Conservation (phyloP, 2,888 invertebrate genomes). For the Dicycla oo region DNA sequence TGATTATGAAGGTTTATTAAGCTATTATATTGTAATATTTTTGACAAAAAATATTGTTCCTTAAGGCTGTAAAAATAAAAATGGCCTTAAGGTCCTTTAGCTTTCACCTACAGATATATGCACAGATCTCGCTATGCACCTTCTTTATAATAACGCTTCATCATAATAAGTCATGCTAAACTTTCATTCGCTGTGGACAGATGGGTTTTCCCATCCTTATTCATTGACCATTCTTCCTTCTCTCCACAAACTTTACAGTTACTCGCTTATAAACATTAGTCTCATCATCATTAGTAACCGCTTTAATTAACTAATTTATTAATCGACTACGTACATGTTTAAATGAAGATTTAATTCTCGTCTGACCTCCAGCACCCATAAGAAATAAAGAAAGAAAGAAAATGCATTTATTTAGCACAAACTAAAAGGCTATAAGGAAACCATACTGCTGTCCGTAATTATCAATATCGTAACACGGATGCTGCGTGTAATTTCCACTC, state of each 20-base stretch:
- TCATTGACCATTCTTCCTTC: neutral
- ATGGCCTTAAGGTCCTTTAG: no score
- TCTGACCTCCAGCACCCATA: neutral
- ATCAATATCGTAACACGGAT: constrained; percentile 15
- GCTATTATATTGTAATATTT: no score
- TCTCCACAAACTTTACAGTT: neutral
- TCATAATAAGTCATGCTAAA: neutral
- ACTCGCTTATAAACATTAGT: neutral
- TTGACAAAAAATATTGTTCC: no score
- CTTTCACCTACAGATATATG: no score
- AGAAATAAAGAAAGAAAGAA: no score
- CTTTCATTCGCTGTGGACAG: no score
- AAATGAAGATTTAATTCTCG: neutral
- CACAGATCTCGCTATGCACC: neutral
- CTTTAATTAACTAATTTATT: neutral
- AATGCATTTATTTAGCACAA: no score
- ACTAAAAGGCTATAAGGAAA: no score
- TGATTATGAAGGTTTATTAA: no score
- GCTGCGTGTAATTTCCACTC: neutral
- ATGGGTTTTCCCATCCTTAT: neutral
- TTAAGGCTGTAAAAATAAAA: no score
- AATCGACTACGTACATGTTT: neutral
- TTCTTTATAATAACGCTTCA: neutral
- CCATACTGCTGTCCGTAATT: constrained; percentile 7
- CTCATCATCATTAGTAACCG: neutral